phyloP scores from a whole-genome alignment of 2,888 invertebrate species.

The Hyposoter didymator region DNA sequence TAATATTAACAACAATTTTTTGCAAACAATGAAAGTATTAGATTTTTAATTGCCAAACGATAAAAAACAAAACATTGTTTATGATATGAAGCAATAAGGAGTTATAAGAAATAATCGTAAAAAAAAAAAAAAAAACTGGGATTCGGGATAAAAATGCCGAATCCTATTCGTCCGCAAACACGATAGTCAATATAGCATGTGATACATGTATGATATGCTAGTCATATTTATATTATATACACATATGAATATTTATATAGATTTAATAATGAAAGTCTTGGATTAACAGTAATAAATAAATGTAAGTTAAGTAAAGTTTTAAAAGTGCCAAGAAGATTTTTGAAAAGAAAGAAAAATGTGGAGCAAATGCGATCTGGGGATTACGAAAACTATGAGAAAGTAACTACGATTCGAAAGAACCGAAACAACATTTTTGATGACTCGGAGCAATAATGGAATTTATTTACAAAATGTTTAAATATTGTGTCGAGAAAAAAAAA shows the following conservation, averaged over 20 bases:
- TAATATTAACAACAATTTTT: slow-evolving; percentile 27
- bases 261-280: slow-evolving; percentile 62
- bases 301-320: slow-evolving; percentile 64
- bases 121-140: slow-evolving; percentile 32
- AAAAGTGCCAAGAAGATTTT: slow-evolving; percentile 68
- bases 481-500: slow-evolving; percentile 44
- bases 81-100: slow-evolving; percentile 20
- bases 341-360: slow-evolving; percentile 16
- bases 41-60: slow-evolving; percentile 55
- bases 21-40: slow-evolving; percentile 65
- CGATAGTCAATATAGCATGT: slow-evolving; percentile 84
- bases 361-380: slow-evolving; percentile 25
- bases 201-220: slow-evolving; percentile 83
- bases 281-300: slow-evolving; percentile 73
- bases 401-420: slow-evolving; percentile 17
- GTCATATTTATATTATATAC: slow-evolving; percentile 78
- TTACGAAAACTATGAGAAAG: slow-evolving; percentile 24
- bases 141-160: slow-evolving; percentile 70
- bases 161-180: slow-evolving; percentile 78
- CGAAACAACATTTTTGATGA: slow-evolving; percentile 23
- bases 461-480: slow-evolving; percentile 44
- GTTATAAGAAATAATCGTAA: neutral
- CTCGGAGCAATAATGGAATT: slow-evolving; percentile 48
- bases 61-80: slow-evolving; percentile 23
- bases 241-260: slow-evolving; percentile 69